Conservation (phyloP, 2,888 invertebrate genomes). For the Ormyrus labotus region DNA sequence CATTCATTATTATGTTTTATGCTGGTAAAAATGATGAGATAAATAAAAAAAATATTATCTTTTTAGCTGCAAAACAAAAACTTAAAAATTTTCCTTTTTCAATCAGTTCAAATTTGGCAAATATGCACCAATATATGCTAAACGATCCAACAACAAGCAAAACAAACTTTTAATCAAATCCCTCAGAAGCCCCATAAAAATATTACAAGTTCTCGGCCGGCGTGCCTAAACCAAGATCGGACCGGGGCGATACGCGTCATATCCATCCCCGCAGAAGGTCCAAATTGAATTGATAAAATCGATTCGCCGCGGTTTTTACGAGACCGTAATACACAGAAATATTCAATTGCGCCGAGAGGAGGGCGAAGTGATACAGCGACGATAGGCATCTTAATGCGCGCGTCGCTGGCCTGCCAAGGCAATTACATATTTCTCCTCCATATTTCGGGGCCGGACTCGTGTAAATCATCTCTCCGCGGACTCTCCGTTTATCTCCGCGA, state of each 20-base stretch:
- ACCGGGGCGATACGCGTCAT: neutral
- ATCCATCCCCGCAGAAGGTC: conserved; percentile 1
- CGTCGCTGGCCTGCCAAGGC: conserved; percentile 15
- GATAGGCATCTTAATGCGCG: conserved; percentile 49
- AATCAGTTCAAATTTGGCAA: too few relatives aligned
- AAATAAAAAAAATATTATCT: too few relatives aligned
- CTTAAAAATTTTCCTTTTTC: too few relatives aligned
- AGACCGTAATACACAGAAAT: conserved; percentile 36
- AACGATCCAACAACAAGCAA: too few relatives aligned
- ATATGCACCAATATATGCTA: too few relatives aligned
- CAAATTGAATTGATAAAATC: conserved; percentile 56
- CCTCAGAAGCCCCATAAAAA: neutral
- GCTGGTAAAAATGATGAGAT: too few relatives aligned
- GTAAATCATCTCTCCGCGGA: too few relatives aligned
- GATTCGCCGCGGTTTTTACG: conserved; percentile 15
- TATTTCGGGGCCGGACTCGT: too few relatives aligned
- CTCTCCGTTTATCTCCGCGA: neutral
- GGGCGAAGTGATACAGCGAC: conserved; percentile 21
- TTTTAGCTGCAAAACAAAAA: too few relatives aligned
- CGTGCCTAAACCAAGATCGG: conserved; percentile 23
- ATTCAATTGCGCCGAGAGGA: conserved; percentile 42
- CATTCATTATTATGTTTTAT: too few relatives aligned
- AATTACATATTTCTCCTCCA: conserved; percentile 26
- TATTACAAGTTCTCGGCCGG: neutral
- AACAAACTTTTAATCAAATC: too few relatives aligned